phyloP scores from a whole-genome alignment of 2,888 invertebrate genomes.

The Biston betularia region DNA sequence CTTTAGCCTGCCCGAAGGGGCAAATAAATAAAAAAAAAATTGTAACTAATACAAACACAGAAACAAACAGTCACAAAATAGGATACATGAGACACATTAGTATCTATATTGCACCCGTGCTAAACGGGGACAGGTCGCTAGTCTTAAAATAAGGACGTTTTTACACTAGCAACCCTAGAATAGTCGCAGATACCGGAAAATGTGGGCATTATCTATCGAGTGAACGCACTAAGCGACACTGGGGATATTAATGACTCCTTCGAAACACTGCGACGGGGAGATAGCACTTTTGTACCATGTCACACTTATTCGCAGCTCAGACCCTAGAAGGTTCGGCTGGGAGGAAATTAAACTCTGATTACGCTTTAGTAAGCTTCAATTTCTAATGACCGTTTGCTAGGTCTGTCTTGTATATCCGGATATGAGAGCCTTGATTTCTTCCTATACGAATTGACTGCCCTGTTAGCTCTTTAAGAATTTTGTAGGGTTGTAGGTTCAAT shows the following conservation, averaged over 20 bases:
- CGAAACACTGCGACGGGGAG: constrained; percentile 25
- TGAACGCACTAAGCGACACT: constrained; percentile 38
- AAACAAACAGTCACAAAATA: too few relatives aligned
- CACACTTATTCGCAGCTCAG: constrained; percentile 19
- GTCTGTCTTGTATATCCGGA: background rate
- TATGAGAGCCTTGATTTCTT: background rate
- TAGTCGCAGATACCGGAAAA: constrained; percentile 30
- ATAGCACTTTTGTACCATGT: constrained; percentile 28
- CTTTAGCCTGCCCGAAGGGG: too few relatives aligned
- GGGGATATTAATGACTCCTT: constrained; percentile 39
- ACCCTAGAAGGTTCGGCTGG: background rate
- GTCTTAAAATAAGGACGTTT: background rate
- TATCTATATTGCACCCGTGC: too few relatives aligned
- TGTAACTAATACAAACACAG: too few relatives aligned
- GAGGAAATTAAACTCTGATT: constrained; percentile 7
- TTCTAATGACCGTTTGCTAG: background rate
- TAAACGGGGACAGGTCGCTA: too few relatives aligned
- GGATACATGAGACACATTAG: too few relatives aligned
- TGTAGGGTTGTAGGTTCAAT: too few relatives aligned
- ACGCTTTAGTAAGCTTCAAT: background rate
- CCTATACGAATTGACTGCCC: too few relatives aligned
- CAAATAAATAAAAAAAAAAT: too few relatives aligned
- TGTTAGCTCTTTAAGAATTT: too few relatives aligned
- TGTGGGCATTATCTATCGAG: constrained; percentile 52
- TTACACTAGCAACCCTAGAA: constrained; percentile 30